Conservation (phyloP, 2,888 invertebrate genomes). For the Epinotia demarniana region DNA sequence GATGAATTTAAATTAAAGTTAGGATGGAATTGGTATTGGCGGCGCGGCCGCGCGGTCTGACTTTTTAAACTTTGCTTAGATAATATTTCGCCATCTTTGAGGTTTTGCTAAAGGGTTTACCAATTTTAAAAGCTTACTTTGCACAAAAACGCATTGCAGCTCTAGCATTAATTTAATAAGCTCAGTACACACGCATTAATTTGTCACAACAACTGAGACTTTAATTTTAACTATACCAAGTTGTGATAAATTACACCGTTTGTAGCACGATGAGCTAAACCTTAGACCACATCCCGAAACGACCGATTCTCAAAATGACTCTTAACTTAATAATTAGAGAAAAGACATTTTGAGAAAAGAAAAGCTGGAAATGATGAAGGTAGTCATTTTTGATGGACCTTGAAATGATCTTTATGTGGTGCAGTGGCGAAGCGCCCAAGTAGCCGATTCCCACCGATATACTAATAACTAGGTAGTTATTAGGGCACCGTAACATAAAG, state of each 20-base stretch:
- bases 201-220: too few species aligned
- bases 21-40: slow-evolving; percentile 51
- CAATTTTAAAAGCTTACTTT: neutral
- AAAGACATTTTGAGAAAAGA: slow-evolving; percentile 11
- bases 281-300: slow-evolving; percentile 18
- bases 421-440: slow-evolving; percentile 48
- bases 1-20: slow-evolving; percentile 43
- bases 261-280: neutral
- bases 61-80: neutral
- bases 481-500: slow-evolving; percentile 26
- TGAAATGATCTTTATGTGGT: slow-evolving; percentile 40
- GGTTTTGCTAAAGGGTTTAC: neutral
- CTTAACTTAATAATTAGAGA: neutral
- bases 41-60: slow-evolving; percentile 20
- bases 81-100: neutral
- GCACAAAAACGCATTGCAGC: neutral
- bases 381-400: slow-evolving; percentile 9
- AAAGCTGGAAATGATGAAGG: neutral
- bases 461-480: slow-evolving; percentile 8
- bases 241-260: too few species aligned
- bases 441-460: slow-evolving; percentile 16
- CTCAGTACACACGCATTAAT: too few species aligned
- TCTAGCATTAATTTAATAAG: neutral
- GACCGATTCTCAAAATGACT: slow-evolving; percentile 6
- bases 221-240: too few species aligned